phyloP scores from a whole-genome alignment of 2,797 vertebrate genomes.

The Anguilla marmorata region DNA sequence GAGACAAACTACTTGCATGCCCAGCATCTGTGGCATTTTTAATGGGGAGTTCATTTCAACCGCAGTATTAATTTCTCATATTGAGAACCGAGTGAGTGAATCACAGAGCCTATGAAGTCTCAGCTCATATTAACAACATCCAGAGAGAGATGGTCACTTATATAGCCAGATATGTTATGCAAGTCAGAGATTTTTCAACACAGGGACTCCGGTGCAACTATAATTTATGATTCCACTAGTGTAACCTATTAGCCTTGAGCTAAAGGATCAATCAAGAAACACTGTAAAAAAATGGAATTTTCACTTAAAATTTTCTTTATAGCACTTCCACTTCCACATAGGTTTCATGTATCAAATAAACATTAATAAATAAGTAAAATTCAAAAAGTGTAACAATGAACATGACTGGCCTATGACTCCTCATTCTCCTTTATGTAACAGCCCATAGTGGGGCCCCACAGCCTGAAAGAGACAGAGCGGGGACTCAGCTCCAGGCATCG shows the following conservation, averaged over 20 bases:
- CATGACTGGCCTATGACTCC: not conserved
- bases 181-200: not conserved
- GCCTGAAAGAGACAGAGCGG: not conserved
- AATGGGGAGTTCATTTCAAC: not conserved
- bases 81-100: not conserved
- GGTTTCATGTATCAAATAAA: not conserved
- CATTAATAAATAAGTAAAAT: not conserved
- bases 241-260: not conserved
- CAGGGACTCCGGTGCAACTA: not conserved
- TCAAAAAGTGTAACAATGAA: not conserved
- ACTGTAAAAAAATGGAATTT: not conserved
- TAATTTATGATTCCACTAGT: not conserved
- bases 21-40: slow-evolving; percentile 67
- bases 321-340: not conserved
- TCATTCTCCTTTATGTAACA: not conserved
- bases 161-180: not conserved
- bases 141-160: not conserved
- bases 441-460: not conserved
- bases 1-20: slow-evolving; percentile 55
- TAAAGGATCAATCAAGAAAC: not conserved
- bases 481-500: not conserved
- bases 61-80: not conserved
- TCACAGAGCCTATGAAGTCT: not conserved
- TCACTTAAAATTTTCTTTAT: slow-evolving; percentile 3
- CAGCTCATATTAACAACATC: not conserved